Evolutionary conservation across 1,140 invertebrate species (phyloP).

Genomic region (Achatina immaculata): DNA sequence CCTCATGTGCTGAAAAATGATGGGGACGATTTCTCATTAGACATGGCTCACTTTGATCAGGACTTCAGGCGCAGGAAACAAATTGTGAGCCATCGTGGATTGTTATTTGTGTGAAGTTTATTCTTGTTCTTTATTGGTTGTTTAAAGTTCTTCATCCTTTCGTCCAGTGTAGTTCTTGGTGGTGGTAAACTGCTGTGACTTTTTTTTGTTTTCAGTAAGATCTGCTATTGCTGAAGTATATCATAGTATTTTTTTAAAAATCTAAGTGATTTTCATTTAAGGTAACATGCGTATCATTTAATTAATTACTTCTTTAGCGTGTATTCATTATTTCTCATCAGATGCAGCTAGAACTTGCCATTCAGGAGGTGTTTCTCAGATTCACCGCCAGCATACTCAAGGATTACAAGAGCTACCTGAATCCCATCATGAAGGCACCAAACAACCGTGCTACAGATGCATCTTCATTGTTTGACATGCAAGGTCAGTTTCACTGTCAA

Average conservation of each 20-base stretch:
- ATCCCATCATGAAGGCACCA: slow-evolving; percentile 95
- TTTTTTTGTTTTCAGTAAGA: no score
- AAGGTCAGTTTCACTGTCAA: slow-evolving; percentile 79
- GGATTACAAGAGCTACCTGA: slow-evolving; percentile 89
- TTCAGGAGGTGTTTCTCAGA: slow-evolving; percentile 96
- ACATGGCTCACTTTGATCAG: slow-evolving; percentile 73
- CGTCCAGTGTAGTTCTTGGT: no score
- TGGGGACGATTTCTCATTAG: slow-evolving; percentile 74
- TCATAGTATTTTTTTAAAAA: no score
- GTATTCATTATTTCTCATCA: slow-evolving; percentile 42
- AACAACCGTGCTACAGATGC: slow-evolving; percentile 92
- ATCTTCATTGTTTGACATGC: slow-evolving; percentile 93
- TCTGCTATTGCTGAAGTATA: no score
- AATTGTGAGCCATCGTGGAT: slow-evolving; percentile 76
- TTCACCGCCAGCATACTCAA: slow-evolving; percentile 95
- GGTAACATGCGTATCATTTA: no score
- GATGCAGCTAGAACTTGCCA: slow-evolving; percentile 84
- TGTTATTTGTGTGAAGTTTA: no score
- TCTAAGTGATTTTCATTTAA: no score
- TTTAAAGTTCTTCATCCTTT: no score
- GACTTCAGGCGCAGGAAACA: slow-evolving; percentile 82
- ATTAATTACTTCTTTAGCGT: no score
- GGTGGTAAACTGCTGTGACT: no score
- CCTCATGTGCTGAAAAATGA: slow-evolving; percentile 48
- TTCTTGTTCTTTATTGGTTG: no score